Percentiles rank a stretch among this genome's conserved stretches.
Evolutionary conservation across 1,140 invertebrate species (phyloP).

Genomic region (Calephelis nemesis): DNA sequence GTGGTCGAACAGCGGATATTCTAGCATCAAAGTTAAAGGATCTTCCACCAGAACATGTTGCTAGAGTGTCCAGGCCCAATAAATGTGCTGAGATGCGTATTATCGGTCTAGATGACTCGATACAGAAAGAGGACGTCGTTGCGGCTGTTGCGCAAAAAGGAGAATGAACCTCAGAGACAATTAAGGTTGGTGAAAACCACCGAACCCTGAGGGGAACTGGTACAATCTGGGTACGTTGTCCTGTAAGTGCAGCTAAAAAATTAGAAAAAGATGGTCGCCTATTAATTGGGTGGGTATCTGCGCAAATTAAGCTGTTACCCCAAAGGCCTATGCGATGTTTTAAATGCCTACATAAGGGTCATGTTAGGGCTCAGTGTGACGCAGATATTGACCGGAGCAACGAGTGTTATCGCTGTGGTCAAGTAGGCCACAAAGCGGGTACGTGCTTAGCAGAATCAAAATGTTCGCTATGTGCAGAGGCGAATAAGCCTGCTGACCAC

Average conservation of each 20-base stretch:
- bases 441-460: background rate
- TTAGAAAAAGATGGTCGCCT: background rate
- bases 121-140: background rate
- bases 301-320: background rate
- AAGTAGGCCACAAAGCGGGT: background rate
- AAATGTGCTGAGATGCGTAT: background rate
- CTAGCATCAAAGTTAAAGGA: background rate
- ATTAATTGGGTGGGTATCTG: too few species aligned
- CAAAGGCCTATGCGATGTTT: background rate
- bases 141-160: background rate
- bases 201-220: background rate
- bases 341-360: background rate
- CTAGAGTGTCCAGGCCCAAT: background rate
- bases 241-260: background rate
- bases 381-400: background rate
- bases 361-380: background rate
- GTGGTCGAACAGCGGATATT: background rate
- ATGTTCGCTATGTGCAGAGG: background rate
- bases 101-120: background rate
- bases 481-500: background rate
- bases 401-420: constrained; percentile 3
- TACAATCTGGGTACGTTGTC: background rate
- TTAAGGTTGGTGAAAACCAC: background rate
- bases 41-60: background rate
- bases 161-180: background rate